phyloP scores from a whole-genome alignment of 2,797 vertebrate species.

The Potorous gilbertii region DNA sequence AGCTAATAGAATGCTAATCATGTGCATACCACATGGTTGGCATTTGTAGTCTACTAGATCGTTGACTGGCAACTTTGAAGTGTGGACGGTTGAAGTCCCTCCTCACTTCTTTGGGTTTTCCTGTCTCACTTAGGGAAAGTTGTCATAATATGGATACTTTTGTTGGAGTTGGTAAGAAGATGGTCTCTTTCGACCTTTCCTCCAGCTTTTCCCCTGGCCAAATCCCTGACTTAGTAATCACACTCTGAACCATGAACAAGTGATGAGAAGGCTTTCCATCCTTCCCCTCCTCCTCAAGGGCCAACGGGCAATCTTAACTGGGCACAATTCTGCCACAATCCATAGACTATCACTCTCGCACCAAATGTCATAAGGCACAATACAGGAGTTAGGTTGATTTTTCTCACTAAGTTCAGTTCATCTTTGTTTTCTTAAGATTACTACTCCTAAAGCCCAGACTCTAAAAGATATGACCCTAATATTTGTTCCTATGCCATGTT shows the following conservation, averaged over 20 bases:
- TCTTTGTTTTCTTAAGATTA: conserved; percentile 79
- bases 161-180: conserved; percentile 43
- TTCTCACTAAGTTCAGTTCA: conserved; percentile 77
- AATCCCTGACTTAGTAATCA: conserved; percentile 22
- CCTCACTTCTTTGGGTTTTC: conserved; percentile 44
- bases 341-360: conserved; percentile 65
- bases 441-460: conserved; percentile 75
- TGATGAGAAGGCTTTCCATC: conserved; percentile 37
- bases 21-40: conserved; percentile 62
- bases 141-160: conserved; percentile 9
- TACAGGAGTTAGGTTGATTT: conserved; percentile 70
- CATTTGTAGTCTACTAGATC: neutral
- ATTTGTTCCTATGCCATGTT: conserved; percentile 66
- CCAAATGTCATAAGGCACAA: conserved; percentile 86
- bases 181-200: conserved; percentile 36
- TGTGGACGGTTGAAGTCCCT: conserved; percentile 13
- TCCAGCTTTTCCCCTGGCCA: conserved; percentile 26
- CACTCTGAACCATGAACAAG: conserved; percentile 11
- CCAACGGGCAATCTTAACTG: conserved; percentile 5
- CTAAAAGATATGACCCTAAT: conserved; percentile 77
- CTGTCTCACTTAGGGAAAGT: neutral
- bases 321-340: conserved; percentile 24
- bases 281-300: conserved; percentile 47
- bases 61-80: conserved; percentile 42
- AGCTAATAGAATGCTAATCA: conserved; percentile 70